Percentiles rank a stretch among this genome's conserved stretches.
Conservation (phyloP, 2,113 vertebrate species). For the Saguinus imperator region DNA sequence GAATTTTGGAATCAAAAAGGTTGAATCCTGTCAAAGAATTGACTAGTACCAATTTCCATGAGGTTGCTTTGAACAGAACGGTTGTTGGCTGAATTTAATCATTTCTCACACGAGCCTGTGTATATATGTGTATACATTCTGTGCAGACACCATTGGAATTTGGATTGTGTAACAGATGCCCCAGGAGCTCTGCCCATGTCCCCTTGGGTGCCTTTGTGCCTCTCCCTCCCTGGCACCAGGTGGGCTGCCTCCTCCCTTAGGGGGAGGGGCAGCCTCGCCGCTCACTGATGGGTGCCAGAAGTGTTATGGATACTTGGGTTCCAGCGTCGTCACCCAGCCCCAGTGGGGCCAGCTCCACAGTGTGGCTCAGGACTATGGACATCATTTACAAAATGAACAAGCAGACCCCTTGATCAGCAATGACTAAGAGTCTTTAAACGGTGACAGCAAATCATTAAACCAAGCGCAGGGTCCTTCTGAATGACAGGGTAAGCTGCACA, state of each 20-base stretch:
- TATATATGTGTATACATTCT: accelerated
- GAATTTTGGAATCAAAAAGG: background rate
- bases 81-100: background rate
- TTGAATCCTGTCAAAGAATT: background rate
- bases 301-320: background rate
- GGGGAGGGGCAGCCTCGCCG: background rate
- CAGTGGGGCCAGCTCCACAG: accelerated
- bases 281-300: no score
- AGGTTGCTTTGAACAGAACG: background rate
- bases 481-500: accelerated
- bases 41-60: background rate
- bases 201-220: background rate
- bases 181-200: background rate
- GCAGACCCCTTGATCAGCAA: background rate
- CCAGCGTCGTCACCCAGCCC: background rate
- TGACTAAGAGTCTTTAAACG: no score
- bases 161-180: background rate
- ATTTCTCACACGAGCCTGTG: background rate
- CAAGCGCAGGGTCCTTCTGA: background rate
- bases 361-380: background rate
- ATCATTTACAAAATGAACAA: background rate
- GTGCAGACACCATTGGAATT: background rate
- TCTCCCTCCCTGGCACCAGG: background rate
- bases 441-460: no score
- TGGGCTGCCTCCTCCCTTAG: background rate